Evolutionary conservation across 2,888 invertebrate species (phyloP).

Genomic region (Melanophora roralis): DNA sequence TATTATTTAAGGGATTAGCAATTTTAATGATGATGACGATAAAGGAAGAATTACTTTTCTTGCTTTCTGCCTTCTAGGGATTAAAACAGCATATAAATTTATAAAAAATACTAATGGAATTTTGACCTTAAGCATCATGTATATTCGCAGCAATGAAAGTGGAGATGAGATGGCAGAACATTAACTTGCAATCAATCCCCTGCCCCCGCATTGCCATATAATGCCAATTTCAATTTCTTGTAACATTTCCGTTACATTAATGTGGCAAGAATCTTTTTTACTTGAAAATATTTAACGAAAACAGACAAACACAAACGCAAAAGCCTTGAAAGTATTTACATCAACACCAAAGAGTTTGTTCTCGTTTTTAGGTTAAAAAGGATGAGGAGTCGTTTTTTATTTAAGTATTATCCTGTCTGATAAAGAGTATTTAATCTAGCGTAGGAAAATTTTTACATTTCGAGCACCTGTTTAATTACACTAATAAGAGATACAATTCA

Average conservation of each 20-base stretch:
- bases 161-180: conserved; percentile 22
- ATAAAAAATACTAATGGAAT: conserved; percentile 35
- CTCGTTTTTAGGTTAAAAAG: not conserved
- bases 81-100: conserved; percentile 1
- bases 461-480: conserved; percentile 76
- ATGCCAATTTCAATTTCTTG: conserved; percentile 34
- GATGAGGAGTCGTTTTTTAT: not conserved
- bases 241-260: conserved; percentile 59
- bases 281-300: not conserved
- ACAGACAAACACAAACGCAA: not conserved
- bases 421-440: conserved; percentile 68
- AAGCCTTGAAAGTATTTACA: not conserved
- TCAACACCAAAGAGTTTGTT: conserved; percentile 17
- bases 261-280: conserved; percentile 40
- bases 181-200: conserved; percentile 20
- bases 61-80: conserved; percentile 27
- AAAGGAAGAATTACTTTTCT: not conserved
- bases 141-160: not conserved
- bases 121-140: conserved; percentile 48
- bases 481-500: conserved; percentile 66
- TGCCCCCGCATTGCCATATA: not conserved
- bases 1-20: conserved; percentile 46
- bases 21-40: conserved; percentile 38
- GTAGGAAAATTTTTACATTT: conserved; percentile 69
- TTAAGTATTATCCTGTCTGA: conserved; percentile 31